A percentile compares a stretch with the other conserved stretches of the same genome.
Conservation (phyloP, 2,888 invertebrate species). For the Drosophila phalerata region DNA sequence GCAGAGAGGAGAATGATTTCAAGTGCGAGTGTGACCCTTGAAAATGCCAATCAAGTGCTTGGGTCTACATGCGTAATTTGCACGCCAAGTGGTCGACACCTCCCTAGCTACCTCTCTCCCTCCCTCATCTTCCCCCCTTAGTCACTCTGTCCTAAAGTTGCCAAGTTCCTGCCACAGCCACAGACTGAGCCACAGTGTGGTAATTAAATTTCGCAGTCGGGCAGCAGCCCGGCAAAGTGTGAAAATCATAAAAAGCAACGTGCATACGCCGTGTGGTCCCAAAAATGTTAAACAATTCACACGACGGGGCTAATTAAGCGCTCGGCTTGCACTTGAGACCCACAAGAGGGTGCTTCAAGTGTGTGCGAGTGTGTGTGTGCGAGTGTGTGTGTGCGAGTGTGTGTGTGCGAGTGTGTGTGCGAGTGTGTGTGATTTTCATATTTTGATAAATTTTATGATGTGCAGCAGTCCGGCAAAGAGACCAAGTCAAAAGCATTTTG, state of each 20-base stretch:
- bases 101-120: neutral
- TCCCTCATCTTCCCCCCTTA: neutral
- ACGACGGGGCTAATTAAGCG: constrained; percentile 75
- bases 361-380: neutral
- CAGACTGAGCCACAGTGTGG: constrained; percentile 42
- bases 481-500: constrained; percentile 46
- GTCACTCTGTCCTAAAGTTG: neutral
- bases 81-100: constrained; percentile 66
- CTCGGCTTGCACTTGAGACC: constrained; percentile 68
- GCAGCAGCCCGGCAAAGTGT: constrained; percentile 67
- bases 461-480: constrained; percentile 55
- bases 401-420: constrained; percentile 45
- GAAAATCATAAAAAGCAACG: constrained; percentile 77
- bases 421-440: constrained; percentile 66
- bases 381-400: constrained; percentile 21
- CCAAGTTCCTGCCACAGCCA: neutral
- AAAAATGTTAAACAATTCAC: constrained; percentile 79
- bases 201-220: constrained; percentile 71
- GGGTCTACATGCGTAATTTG: constrained; percentile 77
- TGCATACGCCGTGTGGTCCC: constrained; percentile 73
- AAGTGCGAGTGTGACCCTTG: constrained; percentile 69
- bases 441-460: constrained; percentile 76
- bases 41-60: constrained; percentile 77
- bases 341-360: constrained; percentile 57
- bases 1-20: constrained; percentile 18